Evolutionary conservation across 2,113 vertebrate species (phyloP).

Genomic region (Rafetus swinhoei): DNA sequence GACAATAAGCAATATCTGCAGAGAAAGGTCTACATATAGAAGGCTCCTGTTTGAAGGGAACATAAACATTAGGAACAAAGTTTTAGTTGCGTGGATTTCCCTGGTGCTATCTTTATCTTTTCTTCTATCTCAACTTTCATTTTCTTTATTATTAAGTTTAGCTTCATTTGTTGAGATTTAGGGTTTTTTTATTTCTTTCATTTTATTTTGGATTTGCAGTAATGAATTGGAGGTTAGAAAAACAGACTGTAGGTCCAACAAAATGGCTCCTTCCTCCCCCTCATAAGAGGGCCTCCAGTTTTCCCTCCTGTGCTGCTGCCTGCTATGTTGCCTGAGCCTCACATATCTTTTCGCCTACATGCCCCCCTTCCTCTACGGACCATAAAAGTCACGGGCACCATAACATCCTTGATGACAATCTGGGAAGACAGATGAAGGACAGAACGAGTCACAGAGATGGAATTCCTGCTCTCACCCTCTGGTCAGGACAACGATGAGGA

Average conservation of each 20-base stretch:
- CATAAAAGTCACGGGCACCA: neutral
- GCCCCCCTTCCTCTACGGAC: neutral
- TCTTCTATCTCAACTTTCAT: accelerated
- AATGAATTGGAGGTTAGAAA: neutral
- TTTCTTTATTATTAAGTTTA: neutral
- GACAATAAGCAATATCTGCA: accelerated
- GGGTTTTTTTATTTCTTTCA: neutral
- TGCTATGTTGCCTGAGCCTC: neutral
- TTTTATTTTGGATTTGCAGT: neutral
- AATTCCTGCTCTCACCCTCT: neutral
- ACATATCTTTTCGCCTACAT: neutral
- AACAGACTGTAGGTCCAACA: neutral
- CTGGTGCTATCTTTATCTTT: accelerated
- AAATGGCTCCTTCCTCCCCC: neutral
- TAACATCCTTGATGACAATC: neutral
- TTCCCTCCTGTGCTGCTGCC: neutral
- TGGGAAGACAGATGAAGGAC: neutral
- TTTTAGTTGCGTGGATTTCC: neutral
- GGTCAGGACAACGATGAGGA: neutral
- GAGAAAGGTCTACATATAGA: neutral
- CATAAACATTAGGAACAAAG: neutral
- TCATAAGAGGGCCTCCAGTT: neutral
- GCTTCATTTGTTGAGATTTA: neutral
- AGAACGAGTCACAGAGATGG: neutral
- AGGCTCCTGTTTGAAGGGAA: accelerated